Percentiles rank a stretch among this genome's conserved stretches.
phyloP scores from a whole-genome alignment of 1,140 invertebrate species.

The Zaprionus lachaisei region DNA sequence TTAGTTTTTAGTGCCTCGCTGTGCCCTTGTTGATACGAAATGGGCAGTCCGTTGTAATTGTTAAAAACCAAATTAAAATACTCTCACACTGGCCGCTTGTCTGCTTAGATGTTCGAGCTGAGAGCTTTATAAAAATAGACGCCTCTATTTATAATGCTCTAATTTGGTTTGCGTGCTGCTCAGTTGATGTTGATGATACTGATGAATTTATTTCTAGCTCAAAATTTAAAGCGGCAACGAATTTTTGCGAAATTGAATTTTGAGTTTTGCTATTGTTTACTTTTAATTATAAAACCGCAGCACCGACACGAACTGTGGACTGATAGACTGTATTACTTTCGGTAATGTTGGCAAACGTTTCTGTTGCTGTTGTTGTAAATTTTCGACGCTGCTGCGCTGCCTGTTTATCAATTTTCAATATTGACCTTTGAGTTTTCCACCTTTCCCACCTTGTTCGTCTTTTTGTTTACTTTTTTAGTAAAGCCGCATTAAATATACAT shows the following conservation, averaged over 20 bases:
- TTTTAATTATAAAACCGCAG: conserved; percentile 78
- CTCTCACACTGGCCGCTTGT: conserved; percentile 24
- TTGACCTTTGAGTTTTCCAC: conserved; percentile 74
- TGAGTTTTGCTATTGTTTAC: conserved; percentile 61
- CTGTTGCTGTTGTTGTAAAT: conserved; percentile 27
- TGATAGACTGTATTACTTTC: conserved; percentile 57
- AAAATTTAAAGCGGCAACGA: conserved; percentile 53
- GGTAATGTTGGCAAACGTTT: conserved; percentile 6
- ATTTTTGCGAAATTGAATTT: conserved; percentile 70
- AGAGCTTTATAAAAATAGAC: conserved; percentile 59
- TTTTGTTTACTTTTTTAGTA: conserved; percentile 60
- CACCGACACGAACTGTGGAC: conserved; percentile 14
- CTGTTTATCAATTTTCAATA: conserved; percentile 81
- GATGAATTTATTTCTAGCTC: conserved; percentile 49
- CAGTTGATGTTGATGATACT: conserved; percentile 27
- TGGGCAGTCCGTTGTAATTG: conserved; percentile 26
- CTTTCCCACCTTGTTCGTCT: conserved; percentile 57
- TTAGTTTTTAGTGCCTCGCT: conserved; percentile 3
- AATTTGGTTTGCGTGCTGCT: conserved; percentile 30
- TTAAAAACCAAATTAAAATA: conserved; percentile 46
- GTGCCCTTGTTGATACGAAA: conserved; percentile 26
- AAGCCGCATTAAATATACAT: conserved; percentile 70
- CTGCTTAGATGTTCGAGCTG: conserved; percentile 24
- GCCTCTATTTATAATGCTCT: conserved; percentile 64
- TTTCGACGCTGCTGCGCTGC: conserved; percentile 40